Percentiles rank a stretch among this genome's conserved stretches.
Evolutionary conservation across 2,888 invertebrate species (phyloP).

Genomic region (Teleogryllus oceanicus): DNA sequence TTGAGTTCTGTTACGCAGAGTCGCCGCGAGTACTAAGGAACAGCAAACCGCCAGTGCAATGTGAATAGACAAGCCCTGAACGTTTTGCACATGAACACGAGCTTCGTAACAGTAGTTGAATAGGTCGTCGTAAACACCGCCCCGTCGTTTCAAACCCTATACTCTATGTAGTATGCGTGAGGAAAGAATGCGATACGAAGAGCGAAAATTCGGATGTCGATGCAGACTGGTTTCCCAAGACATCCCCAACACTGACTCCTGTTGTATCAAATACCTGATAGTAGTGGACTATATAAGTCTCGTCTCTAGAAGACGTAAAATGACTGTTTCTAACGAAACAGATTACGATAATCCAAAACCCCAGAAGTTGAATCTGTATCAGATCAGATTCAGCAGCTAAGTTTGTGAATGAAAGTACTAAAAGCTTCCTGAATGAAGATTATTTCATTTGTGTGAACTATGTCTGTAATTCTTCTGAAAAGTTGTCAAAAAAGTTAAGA

Average conservation of each 20-base stretch:
- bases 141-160: slow-evolving; percentile 58
- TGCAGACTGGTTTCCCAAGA: neutral
- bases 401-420: slow-evolving; percentile 19
- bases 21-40: slow-evolving; percentile 56
- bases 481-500: no score
- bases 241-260: neutral
- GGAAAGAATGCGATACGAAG: slow-evolving; percentile 58
- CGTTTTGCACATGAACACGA: slow-evolving; percentile 57
- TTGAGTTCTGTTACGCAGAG: slow-evolving; percentile 58
- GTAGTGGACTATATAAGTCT: slow-evolving; percentile 49
- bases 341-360: slow-evolving; percentile 45
- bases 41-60: slow-evolving; percentile 44
- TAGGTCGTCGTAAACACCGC: slow-evolving; percentile 58
- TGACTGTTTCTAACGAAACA: slow-evolving; percentile 45
- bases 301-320: slow-evolving; percentile 59
- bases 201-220: slow-evolving; percentile 58
- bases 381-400: slow-evolving; percentile 53
- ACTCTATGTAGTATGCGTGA: slow-evolving; percentile 47
- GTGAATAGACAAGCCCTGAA: slow-evolving; percentile 45
- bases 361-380: slow-evolving; percentile 62
- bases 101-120: slow-evolving; percentile 62
- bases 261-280: slow-evolving; percentile 9
- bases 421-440: neutral
- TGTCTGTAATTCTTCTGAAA: no score
- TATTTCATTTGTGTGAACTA: neutral